phyloP scores from a whole-genome alignment of 2,888 invertebrate species.

The Coelopa pilipes region DNA sequence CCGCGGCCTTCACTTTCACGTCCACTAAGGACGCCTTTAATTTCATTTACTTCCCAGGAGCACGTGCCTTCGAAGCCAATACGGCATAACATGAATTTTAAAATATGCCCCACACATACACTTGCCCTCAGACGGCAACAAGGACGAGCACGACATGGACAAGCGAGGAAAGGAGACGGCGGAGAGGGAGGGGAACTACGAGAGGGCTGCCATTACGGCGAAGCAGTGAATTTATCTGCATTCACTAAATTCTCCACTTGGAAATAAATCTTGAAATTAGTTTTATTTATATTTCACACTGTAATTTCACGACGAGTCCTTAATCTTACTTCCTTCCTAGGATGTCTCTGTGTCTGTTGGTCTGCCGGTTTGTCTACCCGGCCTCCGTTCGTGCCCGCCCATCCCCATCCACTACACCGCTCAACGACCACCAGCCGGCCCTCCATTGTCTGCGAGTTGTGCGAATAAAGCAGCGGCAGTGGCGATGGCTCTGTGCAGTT shows the following conservation, averaged over 20 bases:
- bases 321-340: slow-evolving; percentile 28
- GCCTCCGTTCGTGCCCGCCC: background rate
- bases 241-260: slow-evolving; percentile 33
- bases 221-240: slow-evolving; percentile 34
- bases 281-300: slow-evolving; percentile 38
- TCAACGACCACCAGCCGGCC: too few relatives aligned
- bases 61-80: slow-evolving; percentile 25
- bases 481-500: background rate
- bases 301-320: slow-evolving; percentile 34
- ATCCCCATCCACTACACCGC: too few relatives aligned
- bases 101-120: slow-evolving; percentile 19
- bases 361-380: slow-evolving; percentile 9
- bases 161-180: too few relatives aligned
- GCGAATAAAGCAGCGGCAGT: slow-evolving; percentile 46
- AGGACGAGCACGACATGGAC: too few relatives aligned
- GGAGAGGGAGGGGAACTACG: too few relatives aligned
- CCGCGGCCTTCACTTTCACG: background rate
- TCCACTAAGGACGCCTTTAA: slow-evolving; percentile 20
- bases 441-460: slow-evolving; percentile 41
- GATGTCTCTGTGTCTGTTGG: background rate
- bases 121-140: too few relatives aligned
- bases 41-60: slow-evolving; percentile 25
- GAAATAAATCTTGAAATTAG: slow-evolving; percentile 39
- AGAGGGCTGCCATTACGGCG: slow-evolving; percentile 8
- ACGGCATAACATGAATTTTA: slow-evolving; percentile 28